Base-by-base conservation (phyloP, 2,888 invertebrate genomes). In the Pelosia muscerda region DNA sequence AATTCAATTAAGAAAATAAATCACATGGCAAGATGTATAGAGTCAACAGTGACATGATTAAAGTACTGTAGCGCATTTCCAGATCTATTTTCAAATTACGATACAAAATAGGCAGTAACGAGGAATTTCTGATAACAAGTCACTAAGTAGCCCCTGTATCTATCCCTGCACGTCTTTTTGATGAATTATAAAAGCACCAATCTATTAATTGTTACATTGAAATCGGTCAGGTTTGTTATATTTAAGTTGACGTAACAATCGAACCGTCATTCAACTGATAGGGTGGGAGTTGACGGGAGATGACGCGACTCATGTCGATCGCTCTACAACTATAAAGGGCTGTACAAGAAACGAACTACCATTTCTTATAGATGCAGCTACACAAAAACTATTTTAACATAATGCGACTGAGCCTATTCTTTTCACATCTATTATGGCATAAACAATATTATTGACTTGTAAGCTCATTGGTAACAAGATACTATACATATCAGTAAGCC, bases 201-300 rank as follows among this genome's bases (percentile, higher is more conserved):
- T 93, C 94, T 90, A 94, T 92, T 94, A 94, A 95, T 95, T 94
- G 94, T 94, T 94, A 93, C 90, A 93, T 94, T 92, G 93, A 93
- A 89, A 94, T 95, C 94, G 92, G 89, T 94, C 94, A 91, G 90
- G 77, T 94, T 93, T 91, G 93, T 93, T 92, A n/a, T n/a, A n/a
- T n/a, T n/a, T n/a, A 94, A 93, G 94, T 91, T 91, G 85, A 84
- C 86, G 87, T 90, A 94, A 94, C 94, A 94, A 94, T 94, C 92
- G 89, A 76, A 71, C 87, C 89, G 93, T 90, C 93, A 82, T 74
- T 83, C 77, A 75, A 76, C 55, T 86, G 81, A 84, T 87, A 81
- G 81, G 81, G 84, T 72, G 73, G 81, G 74, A 76, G 78, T 73
- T 76, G 76, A 76, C 73, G 76, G 71, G 72, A 76, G 75, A 74